Percentiles rank a stretch among this genome's conserved stretches.
Evolutionary conservation across 2,797 vertebrate genomes (phyloP).

Genomic region (Chiloscyllium punctatum): DNA sequence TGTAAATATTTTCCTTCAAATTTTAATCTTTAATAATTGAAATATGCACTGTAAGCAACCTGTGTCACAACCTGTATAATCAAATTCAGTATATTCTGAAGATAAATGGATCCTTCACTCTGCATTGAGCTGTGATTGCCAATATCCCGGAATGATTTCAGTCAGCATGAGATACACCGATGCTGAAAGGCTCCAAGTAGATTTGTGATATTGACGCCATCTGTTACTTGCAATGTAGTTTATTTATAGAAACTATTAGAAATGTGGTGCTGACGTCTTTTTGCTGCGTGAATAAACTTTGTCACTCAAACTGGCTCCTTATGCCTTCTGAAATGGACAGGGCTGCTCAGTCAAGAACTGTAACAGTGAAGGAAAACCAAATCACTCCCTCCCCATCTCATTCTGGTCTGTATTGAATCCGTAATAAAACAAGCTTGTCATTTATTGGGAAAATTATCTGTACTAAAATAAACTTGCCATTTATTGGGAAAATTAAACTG

Average conservation of each 20-base stretch:
- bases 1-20: not conserved
- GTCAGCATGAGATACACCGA: conserved; percentile 29
- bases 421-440: not conserved
- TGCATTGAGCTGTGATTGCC: not conserved
- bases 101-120: conserved; percentile 9
- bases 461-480: too few species aligned
- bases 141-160: not conserved
- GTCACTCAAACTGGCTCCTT: conserved; percentile 21
- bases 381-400: not conserved
- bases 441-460: too few species aligned
- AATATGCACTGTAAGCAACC: not conserved
- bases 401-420: not conserved
- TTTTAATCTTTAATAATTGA: not conserved
- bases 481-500: not conserved
- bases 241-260: conserved; percentile 51
- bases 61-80: not conserved
- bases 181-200: conserved; percentile 37
- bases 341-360: not conserved
- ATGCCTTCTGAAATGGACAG: not conserved
- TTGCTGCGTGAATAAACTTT: conserved; percentile 41
- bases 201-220: conserved; percentile 38
- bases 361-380: not conserved
- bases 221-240: conserved; percentile 38
- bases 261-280: conserved; percentile 49
- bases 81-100: not conserved